phyloP scores from a whole-genome alignment of 2,888 invertebrate species.

The Spilarctia lutea region DNA sequence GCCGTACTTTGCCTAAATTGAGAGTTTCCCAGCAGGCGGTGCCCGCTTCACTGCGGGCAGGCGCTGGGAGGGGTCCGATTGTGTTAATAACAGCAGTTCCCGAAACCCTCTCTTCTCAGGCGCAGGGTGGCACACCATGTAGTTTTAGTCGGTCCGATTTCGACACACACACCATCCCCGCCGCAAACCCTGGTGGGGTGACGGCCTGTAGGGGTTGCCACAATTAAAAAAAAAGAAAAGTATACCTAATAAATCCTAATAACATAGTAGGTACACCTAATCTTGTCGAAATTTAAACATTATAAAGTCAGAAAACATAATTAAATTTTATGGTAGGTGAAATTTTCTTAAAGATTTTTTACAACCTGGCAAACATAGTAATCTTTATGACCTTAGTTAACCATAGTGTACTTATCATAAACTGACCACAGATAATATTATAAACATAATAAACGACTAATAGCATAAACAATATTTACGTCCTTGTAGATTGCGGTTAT shows the following conservation, averaged over 20 bases:
- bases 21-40: too few relatives aligned
- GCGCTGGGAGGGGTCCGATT: too few relatives aligned
- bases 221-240: too few relatives aligned
- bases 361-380: conserved; percentile 29
- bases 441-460: conserved; percentile 29
- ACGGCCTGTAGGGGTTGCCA: too few relatives aligned
- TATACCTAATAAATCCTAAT: neutral
- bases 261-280: neutral
- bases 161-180: too few relatives aligned
- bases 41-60: too few relatives aligned
- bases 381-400: conserved; percentile 3
- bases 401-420: conserved; percentile 22
- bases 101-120: too few relatives aligned
- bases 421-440: conserved; percentile 35
- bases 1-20: too few relatives aligned
- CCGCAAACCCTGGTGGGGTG: too few relatives aligned
- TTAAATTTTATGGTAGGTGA: conserved; percentile 19
- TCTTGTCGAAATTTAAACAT: neutral
- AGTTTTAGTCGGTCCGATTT: too few relatives aligned
- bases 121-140: too few relatives aligned
- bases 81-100: too few relatives aligned
- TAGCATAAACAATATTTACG: conserved; percentile 16
- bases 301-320: conserved; percentile 8
- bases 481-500: neutral
- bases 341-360: conserved; percentile 29